Evolutionary conservation across 2,888 invertebrate species (phyloP).

Genomic region (Drosophila kanekoi): DNA sequence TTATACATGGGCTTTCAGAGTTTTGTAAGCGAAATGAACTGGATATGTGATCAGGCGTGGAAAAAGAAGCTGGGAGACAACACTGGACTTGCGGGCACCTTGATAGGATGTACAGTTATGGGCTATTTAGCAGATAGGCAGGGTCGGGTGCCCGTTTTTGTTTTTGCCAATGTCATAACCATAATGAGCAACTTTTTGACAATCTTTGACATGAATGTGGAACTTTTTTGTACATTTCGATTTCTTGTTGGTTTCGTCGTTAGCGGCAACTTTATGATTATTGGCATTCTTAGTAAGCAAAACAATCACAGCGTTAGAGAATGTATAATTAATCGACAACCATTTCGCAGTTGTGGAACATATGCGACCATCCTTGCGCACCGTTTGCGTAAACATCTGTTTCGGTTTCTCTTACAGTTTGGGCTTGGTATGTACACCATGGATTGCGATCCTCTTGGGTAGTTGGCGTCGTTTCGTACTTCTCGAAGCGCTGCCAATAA

Average conservation of each 20-base stretch:
- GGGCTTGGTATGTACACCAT: conserved; percentile 86
- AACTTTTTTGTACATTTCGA: conserved; percentile 86
- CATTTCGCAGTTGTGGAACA: conserved; percentile 87
- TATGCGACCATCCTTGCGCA: conserved; percentile 85
- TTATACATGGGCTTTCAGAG: conserved; percentile 86
- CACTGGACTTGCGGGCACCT: conserved; percentile 87
- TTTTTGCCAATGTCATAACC: conserved; percentile 86
- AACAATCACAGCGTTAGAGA: rapidly evolving
- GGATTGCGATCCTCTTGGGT: conserved; percentile 85
- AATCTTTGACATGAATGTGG: conserved; percentile 85
- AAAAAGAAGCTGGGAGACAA: conserved; percentile 87
- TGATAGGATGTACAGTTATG: conserved; percentile 86
- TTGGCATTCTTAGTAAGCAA: conserved; percentile 87
- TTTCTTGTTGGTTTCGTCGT: conserved; percentile 87
- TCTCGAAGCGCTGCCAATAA: conserved; percentile 86
- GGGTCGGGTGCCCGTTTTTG: conserved; percentile 87
- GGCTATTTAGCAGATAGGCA: conserved; percentile 87
- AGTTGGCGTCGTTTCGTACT: conserved; percentile 86
- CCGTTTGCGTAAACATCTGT: conserved; percentile 87
- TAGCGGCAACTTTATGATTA: conserved; percentile 87
- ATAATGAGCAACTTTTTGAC: conserved; percentile 86
- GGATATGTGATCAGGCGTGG: conserved; percentile 88
- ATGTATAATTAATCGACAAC: not conserved
- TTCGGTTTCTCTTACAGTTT: conserved; percentile 87
- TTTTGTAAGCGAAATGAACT: conserved; percentile 88